Base-by-base conservation (phyloP, 2,888 invertebrate species). In the Toxonevra muliebris region DNA sequence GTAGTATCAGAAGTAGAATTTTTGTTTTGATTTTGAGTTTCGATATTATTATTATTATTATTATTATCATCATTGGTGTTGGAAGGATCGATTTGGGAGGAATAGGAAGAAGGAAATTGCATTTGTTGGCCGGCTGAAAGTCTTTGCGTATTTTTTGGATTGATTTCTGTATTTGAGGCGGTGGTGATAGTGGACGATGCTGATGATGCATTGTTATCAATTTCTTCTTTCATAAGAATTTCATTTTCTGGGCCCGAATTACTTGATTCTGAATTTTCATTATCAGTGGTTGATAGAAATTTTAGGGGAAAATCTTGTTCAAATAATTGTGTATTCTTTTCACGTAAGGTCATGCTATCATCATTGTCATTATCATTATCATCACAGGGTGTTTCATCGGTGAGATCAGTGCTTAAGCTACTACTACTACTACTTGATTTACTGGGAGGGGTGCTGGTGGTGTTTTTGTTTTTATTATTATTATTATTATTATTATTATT, bases 361-460 rank as follows among this genome's bases (percentile, higher is more conserved):
- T 41, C 66, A 60, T 65, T 66, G 59, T 61, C 67, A 42, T 66
- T 65, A 41, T 43, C 62, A 52, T 52, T 53, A 52, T 72, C 66
- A 17, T 66, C 69, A 43, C 70, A 68, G 43, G 66, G 57, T 13
- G n/a, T 20, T 13, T 13, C 43, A 45, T 66, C 42, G 20, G 53
- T 41, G 53, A 61, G 50, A 7, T 70, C 63, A 40, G 43, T 63
- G 59, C 60, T 73, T 41, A 70, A 69, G 58, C 67, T 71, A 69
- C 67, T 76, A 17, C 70, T 71, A 61, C 73, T 67, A 68, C 70
- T 74, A 75, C 67, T 71, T 73, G 55, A 19, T 71, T 65, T 68
- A 69, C 61, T 68, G 70, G 66, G 70, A 72, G 66, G 72, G 73
- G 12, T 20, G 54, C 30, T 54, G 19, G 50, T 61, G 52, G 50